Conservation (phyloP, 1,140 invertebrate genomes). For the Drosophila ohnishii region DNA sequence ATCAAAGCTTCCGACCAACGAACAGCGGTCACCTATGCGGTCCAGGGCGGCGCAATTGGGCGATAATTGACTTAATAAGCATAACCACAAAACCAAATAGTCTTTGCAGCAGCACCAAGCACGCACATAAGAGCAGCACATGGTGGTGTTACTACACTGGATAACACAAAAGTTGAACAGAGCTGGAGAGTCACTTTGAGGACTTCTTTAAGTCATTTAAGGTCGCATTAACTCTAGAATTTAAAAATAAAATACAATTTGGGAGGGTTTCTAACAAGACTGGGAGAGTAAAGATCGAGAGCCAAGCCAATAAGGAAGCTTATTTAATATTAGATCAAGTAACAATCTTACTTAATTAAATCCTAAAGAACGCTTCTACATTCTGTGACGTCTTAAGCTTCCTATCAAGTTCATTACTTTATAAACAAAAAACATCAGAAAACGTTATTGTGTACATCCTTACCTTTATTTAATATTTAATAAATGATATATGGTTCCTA, state of each 20-base stretch:
- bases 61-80: conserved; percentile 79
- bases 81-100: conserved; percentile 78
- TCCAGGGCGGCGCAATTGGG: conserved; percentile 59
- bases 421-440: no score
- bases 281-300: background rate
- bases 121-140: conserved; percentile 29
- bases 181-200: background rate
- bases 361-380: background rate
- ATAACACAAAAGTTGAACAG: conserved; percentile 10
- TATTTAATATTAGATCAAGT: background rate
- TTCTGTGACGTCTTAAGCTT: background rate
- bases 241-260: no score
- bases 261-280: background rate
- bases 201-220: background rate
- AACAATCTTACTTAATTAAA: background rate
- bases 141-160: conserved; percentile 24
- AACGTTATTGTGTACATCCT: no score
- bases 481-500: background rate
- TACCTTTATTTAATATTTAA: background rate
- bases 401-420: background rate
- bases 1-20: conserved; percentile 23
- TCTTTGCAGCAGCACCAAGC: conserved; percentile 14
- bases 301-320: background rate
- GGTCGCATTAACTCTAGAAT: no score
- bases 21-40: conserved; percentile 40